phyloP scores from a whole-genome alignment of 2,888 invertebrate species.

The Hypercompe scribonia region DNA sequence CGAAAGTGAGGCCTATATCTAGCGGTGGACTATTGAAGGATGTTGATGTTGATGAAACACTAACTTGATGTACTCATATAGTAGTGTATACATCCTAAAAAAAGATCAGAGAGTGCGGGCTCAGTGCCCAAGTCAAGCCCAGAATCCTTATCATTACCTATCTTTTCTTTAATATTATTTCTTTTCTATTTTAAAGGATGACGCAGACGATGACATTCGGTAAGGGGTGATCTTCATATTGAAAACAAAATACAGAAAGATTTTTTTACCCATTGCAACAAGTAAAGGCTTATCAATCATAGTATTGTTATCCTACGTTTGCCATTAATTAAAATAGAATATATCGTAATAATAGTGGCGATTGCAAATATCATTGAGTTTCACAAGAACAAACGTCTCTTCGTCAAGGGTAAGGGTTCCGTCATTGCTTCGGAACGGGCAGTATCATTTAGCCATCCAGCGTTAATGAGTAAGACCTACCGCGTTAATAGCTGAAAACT shows the following conservation, averaged over 20 bases:
- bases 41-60: no score
- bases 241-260: neutral
- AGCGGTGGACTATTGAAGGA: no score
- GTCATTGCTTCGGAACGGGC: conserved; percentile 61
- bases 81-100: no score
- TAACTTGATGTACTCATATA: no score
- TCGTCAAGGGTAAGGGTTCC: conserved; percentile 59
- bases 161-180: no score
- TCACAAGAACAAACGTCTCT: conserved; percentile 42
- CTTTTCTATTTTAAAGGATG: neutral
- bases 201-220: neutral
- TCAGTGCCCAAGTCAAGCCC: no score
- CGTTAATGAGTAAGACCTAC: conserved; percentile 84
- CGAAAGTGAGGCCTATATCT: no score
- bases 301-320: no score
- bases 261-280: no score
- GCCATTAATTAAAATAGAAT: no score
- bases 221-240: neutral
- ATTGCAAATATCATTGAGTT: conserved; percentile 14
- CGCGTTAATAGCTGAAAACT: conserved; percentile 83
- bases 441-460: conserved; percentile 75
- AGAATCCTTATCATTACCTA: neutral
- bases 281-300: neutral
- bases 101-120: no score
- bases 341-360: neutral